Evolutionary conservation across 2,113 vertebrate genomes (phyloP), one percentile per base, ranked within the genome.

Genomic region (Lophius piscatorius): DNA sequence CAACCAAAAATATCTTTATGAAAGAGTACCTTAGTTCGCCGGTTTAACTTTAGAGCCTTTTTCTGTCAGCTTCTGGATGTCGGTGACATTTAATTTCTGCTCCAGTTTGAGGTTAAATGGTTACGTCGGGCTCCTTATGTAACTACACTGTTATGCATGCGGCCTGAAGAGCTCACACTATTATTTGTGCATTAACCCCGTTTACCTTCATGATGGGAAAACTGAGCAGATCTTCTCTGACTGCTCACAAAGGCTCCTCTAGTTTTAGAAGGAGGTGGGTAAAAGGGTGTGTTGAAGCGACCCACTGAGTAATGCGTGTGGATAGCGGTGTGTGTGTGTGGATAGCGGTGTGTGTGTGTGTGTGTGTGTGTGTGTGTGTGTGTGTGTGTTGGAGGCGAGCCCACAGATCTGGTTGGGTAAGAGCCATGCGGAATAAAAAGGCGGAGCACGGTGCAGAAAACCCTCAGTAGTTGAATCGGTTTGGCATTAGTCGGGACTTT

Each of bases 371-470:
- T n/a, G n/a, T n/a, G n/a, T n/a, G n/a, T n/a, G 70, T 80, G 82
- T 76, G 88, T 34, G 87, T 63, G 81, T 44, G 46, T 26, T 9
- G 6, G 11, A 13, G 59, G 35, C 23, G 7, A 73, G 71, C 65
- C 57, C 18, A 40, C 50, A 47, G 58, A 83, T 85, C 85, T 87
- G 83, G 85, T 90, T 82, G 88, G 87, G 61, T 31, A 64, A 86
- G 68, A 72, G 63, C 9, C 1, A 46, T 28, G 74, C 59, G 61
- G 74, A 86, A 87, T 92, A 88, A 87, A 86, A 88, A 82, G 82
- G 88, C 51, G 68, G 74, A 82, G 83, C 23, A 5, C 54, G 34
- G 34, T 5, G n/a, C 23, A 13, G 33, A 48, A 64, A 56, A 35
- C 60, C 56, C 63, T 84, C 76, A 51, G 39, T 77, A 57, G 70